phyloP scores from a whole-genome alignment of 2,888 invertebrate genomes.

The Andrena hattorfiana region DNA sequence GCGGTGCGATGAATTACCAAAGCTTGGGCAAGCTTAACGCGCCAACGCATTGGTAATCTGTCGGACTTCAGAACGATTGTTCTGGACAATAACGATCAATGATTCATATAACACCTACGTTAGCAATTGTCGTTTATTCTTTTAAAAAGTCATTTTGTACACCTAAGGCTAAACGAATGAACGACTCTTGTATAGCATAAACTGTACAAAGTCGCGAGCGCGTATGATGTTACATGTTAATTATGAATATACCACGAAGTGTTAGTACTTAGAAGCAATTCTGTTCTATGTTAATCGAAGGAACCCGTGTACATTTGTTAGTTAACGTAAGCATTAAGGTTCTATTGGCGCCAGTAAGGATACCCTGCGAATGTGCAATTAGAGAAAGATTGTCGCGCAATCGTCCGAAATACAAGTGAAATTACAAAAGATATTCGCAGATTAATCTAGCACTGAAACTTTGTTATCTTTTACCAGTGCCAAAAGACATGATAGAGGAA shows the following conservation, averaged over 20 bases:
- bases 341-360: slow-evolving; percentile 54
- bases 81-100: slow-evolving; percentile 73
- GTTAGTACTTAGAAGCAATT: slow-evolving; percentile 56
- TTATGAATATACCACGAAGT: slow-evolving; percentile 62
- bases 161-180: slow-evolving; percentile 60
- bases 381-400: slow-evolving; percentile 63
- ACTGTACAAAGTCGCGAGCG: slow-evolving; percentile 42
- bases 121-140: slow-evolving; percentile 66
- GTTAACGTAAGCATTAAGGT: slow-evolving; percentile 59
- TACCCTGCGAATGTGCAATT: slow-evolving; percentile 56
- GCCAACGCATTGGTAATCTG: slow-evolving; percentile 56
- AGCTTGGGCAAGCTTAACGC: neutral
- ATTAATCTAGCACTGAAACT: slow-evolving; percentile 47
- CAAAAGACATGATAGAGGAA: slow-evolving; percentile 39
- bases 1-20: slow-evolving; percentile 60
- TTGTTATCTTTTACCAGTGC: slow-evolving; percentile 60
- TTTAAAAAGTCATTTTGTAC: slow-evolving; percentile 70
- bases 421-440: slow-evolving; percentile 59
- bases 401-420: slow-evolving; percentile 68
- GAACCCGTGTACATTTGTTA: slow-evolving; percentile 64
- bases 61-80: slow-evolving; percentile 58
- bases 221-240: slow-evolving; percentile 51
- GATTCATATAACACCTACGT: slow-evolving; percentile 67
- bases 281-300: slow-evolving; percentile 64
- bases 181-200: slow-evolving; percentile 42